Evolutionary conservation across 2,113 vertebrate species (phyloP).

Genomic region (Protobothrops flavoviridis): DNA sequence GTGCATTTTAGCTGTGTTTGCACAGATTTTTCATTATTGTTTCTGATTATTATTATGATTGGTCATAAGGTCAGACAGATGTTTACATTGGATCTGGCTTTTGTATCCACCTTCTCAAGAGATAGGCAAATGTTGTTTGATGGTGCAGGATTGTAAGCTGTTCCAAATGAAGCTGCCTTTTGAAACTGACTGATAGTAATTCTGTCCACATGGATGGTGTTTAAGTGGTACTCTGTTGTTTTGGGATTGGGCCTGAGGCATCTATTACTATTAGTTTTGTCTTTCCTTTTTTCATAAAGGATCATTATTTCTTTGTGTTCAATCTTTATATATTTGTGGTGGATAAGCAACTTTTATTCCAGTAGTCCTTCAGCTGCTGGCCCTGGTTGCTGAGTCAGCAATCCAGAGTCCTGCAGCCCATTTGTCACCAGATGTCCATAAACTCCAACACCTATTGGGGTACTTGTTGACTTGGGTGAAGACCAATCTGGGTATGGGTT

Average conservation of each 20-base stretch:
- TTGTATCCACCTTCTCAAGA: background rate
- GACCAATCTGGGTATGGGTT: background rate
- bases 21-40: background rate
- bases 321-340: background rate
- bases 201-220: background rate
- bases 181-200: background rate
- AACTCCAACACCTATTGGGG: background rate
- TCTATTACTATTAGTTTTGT: background rate
- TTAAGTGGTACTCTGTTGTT: background rate
- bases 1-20: background rate
- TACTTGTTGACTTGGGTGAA: background rate
- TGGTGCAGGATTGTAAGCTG: background rate
- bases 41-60: background rate
- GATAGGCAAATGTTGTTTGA: background rate
- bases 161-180: background rate
- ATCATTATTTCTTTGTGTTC: background rate
- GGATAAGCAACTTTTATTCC: background rate
- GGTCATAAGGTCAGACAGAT: background rate
- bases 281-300: background rate
- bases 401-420: background rate
- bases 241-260: background rate
- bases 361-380: background rate
- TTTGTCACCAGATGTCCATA: background rate
- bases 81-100: background rate
- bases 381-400: background rate